Base-by-base conservation (phyloP, 2,797 vertebrate species). In the Darevskia nairensis region DNA sequence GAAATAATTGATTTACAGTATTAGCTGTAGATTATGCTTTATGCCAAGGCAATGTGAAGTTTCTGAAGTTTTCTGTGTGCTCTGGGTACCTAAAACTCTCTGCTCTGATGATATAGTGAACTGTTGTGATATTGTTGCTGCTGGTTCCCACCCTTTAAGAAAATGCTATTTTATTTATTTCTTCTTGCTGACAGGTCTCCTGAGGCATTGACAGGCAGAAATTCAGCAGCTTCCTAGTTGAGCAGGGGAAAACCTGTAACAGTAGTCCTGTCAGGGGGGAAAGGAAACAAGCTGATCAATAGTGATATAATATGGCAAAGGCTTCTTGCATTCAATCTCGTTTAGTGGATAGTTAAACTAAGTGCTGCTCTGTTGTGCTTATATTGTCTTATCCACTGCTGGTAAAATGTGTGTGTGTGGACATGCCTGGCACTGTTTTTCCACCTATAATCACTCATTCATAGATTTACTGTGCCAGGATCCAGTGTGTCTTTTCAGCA, bases 401-500 rank as follows among this genome's bases (percentile, higher is more conserved):
- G 59, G 39, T 39, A 8, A 85, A 89, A 92, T 82, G 27, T 87
- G n/a, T 5, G 27, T 90, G 80, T 68, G 32, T 88, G 85, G 69
- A 68, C 80, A 35, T 84, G 76, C 8, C 32, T 86, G 80, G 39
- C 86, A 46, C 82, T 88, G 89, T 46, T 89, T n/a, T 85, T 78
- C 85, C 83, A 92, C 82, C 55, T 91, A 86, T 88, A 79, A 39
- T n/a, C 91, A 77, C 0, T 0, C 83, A 85, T 59, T 69, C 85
- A 55, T 92, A 80, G 50, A 74, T 89, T 69, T 92, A 80, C 35
- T 64, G 7, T 80, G 75, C 75, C 32, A 0, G 32, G 76, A 89
- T 68, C 8, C 29, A 89, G 66, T 76, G 93, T 94, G 94, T 90
- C 92, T 93, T 93, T 85, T 91, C 71, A 91, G 86, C 75, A 82